Percentiles rank a stretch among this genome's conserved stretches.
Evolutionary conservation across 2,888 invertebrate genomes (phyloP).

Genomic region (Pachydiplax longipennis): DNA sequence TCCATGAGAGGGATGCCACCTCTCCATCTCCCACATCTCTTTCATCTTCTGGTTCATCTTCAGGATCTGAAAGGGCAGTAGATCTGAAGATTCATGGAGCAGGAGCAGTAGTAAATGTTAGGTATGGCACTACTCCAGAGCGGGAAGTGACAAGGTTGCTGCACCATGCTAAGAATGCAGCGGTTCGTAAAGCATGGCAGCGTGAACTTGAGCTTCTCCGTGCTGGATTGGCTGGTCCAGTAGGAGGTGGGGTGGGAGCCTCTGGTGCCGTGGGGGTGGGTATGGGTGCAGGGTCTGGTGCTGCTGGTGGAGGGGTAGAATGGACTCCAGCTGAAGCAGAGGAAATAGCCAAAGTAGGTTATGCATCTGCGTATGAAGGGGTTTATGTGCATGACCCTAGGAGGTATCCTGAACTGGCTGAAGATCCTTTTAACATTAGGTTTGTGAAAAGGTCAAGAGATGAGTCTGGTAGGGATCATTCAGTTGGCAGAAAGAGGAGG

Average conservation of each 20-base stretch:
- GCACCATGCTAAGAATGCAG: slow-evolving; percentile 87
- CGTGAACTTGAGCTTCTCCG: slow-evolving; percentile 86
- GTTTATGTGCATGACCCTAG: slow-evolving; percentile 91
- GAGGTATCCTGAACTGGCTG: slow-evolving; percentile 90
- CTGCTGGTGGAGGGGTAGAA: slow-evolving; percentile 61
- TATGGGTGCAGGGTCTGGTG: slow-evolving; percentile 70
- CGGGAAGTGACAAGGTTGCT: slow-evolving; percentile 88
- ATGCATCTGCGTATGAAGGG: slow-evolving; percentile 85
- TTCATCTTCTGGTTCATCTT: slow-evolving; percentile 50
- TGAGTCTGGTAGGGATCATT: background rate
- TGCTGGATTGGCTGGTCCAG: slow-evolving; percentile 75
- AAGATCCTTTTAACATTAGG: slow-evolving; percentile 94
- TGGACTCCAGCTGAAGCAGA: slow-evolving; percentile 90
- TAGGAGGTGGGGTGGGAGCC: slow-evolving; percentile 56
- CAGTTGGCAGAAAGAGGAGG: background rate
- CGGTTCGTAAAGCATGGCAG: slow-evolving; percentile 92
- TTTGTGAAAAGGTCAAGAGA: slow-evolving; percentile 75
- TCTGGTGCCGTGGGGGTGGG: slow-evolving; percentile 50
- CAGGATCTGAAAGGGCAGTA: slow-evolving; percentile 59
- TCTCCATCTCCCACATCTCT: slow-evolving; percentile 46
- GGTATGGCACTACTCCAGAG: slow-evolving; percentile 92
- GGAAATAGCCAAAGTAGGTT: slow-evolving; percentile 85
- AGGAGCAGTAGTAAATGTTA: slow-evolving; percentile 88
- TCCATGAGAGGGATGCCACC: slow-evolving; percentile 81
- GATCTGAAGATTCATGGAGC: slow-evolving; percentile 91